Evolutionary conservation across 2,888 invertebrate genomes (phyloP).

Genomic region (Tipula unca): DNA sequence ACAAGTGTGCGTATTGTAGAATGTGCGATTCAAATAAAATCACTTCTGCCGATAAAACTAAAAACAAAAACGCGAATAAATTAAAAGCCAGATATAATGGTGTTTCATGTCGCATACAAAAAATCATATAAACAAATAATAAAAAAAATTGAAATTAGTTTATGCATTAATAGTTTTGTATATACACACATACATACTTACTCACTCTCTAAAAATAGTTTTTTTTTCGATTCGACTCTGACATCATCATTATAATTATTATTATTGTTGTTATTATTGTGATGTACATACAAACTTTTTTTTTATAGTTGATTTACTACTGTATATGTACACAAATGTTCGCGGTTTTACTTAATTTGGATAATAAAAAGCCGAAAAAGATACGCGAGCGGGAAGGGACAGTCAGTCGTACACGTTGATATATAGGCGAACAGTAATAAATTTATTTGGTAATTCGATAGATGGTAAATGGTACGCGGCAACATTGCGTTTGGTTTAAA

Average conservation of each 20-base stretch:
- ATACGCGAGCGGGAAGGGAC: background rate
- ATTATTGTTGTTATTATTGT: background rate
- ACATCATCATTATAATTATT: background rate
- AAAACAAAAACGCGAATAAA: background rate
- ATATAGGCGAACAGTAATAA: background rate
- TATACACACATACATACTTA: too few species aligned
- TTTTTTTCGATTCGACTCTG: background rate
- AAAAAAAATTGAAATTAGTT: background rate
- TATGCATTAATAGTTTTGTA: background rate
- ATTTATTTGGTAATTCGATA: background rate
- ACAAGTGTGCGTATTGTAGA: background rate
- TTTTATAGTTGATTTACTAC: background rate
- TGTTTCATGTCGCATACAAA: background rate
- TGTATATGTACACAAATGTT: background rate
- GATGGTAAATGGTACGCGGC: background rate
- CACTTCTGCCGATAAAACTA: background rate
- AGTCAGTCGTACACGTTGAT: background rate
- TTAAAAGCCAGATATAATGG: background rate
- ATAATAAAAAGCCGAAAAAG: background rate
- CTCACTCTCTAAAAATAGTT: background rate
- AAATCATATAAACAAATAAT: constrained; percentile 9
- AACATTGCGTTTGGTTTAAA: background rate
- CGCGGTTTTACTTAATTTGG: background rate
- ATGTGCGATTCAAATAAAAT: background rate
- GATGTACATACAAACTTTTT: background rate